Base-by-base conservation (phyloP, 2,888 invertebrate species). In the Cecidostiba fungosa region DNA sequence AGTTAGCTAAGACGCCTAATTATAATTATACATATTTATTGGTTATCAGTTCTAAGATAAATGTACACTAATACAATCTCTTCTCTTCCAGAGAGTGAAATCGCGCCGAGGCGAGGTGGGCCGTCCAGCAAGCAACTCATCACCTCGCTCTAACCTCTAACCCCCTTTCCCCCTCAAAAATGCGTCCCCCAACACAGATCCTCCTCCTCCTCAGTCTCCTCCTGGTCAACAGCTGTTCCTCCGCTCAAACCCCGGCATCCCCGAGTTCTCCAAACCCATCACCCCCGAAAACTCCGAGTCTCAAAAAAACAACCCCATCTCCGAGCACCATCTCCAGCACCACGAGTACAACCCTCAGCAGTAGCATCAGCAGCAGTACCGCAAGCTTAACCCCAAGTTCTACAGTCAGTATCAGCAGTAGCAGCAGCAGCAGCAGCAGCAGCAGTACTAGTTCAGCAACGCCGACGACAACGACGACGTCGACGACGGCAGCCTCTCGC, bases 401-500 rank as follows among this genome's bases (percentile, higher is more conserved):
- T 8, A 32, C 36, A 14, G 8, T 26, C 3, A 36, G 69, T 26
- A n/a, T n/a, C n/a, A n/a, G n/a, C n/a, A n/a, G n/a, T n/a, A n/a
- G n/a, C n/a, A n/a, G n/a, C n/a, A 32, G 1, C 66, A 32, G 29
- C 16, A 12, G 82, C 89, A n/a, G 39, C 88, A 8, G 73, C 36
- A 72, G 70, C 59, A n/a, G n/a, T 32, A n/a, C n/a, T n/a, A 43
- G 12, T 59, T 59, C 47, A 5, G n/a, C 87, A 88, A 70, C 87
- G 86, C 73, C 87, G 88, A 14, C 88, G 85, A 43, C 85, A n/a
- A 62, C 80, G 32, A 82, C 69, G n/a, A 89, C 89, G 36, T 81
- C 88, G 16, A 92, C 91, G 82, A 89, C 90, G n/a, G 66, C 87
- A 79, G 85, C 92, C 19, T 69, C 88, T 77, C 94, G 94, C 89